Base-by-base conservation (phyloP, 2,797 vertebrate species). In the Trematomus bernacchii region DNA sequence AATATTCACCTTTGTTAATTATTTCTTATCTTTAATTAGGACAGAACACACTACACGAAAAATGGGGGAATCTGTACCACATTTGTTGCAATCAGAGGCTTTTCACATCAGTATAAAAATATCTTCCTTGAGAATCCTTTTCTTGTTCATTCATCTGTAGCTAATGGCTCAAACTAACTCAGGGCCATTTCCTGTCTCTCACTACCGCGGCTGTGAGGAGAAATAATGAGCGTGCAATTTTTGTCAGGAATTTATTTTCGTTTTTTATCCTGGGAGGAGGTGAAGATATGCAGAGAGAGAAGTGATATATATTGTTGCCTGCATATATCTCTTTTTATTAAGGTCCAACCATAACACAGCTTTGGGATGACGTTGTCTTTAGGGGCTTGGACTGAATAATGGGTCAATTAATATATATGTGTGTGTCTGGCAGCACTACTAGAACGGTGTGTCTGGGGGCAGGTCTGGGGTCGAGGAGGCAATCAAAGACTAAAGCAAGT, bases 291-390 rank as follows among this genome's bases (percentile, higher is more conserved):
- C 75, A 77, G 50, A 83, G 48, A 84, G 65, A 72, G 65, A 66
- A 53, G 73, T 85, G 79, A 91, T 87, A 78, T 80, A 89, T 91
- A 78, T 84, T 77, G 87, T 80, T 83, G 71, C 70, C 79, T 86
- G 67, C 19, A 63, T 73, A 77, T 75, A 60, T 79, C 70, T 81
- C 74, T 83, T 92, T 27, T 85, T 92, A 93, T 92, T 69, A 48
- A 33, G 42, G 48, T 93, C 93, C 91, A 92, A 92, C 73, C 48
- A 91, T 73, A 95, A 90, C 85, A 92, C 80, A 85, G 87, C 82
- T 82, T 91, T 85, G 59, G 63, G 57, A 90, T 86, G 84, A 87
- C 62, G 71, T 57, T 79, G 57, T 80, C 72, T 82, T 76, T 83
- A 76, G 68, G 58, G 69, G 67, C 61, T 78, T 42, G 70, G 79